Base-by-base conservation (phyloP, 2,797 vertebrate species). In the Neostethus bicornis region DNA sequence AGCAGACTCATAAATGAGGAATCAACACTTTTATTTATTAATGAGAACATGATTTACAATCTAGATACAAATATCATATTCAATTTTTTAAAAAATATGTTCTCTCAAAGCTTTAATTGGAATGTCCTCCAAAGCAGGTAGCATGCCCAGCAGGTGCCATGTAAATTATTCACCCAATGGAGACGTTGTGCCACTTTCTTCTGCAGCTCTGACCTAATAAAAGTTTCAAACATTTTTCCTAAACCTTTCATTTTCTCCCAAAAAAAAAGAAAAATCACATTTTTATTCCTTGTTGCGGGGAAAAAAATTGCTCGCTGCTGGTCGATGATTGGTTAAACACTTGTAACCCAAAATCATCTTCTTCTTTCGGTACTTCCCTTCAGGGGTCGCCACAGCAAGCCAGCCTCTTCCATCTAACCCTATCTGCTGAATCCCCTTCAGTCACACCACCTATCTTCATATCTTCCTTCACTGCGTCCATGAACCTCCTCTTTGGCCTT, bases 161-260 rank as follows among this genome's bases (percentile, higher is more conserved):
- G 2, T 69, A 71, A 83, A 81, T 80, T 50, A 85, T 83, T 81
- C 79, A 73, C 65, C 51, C 71, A 51, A 64, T 77, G 70, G 61
- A 84, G 80, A 74, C 61, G 3, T 34, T 32, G 52, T 26, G 41
- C 75, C 46, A 66, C 53, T 73, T 80, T 17, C 51, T 23, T 51
- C 51, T 56, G 31, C 54, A 39, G 65, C 50, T 59, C 25, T 78
- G 80, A 74, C 79, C 75, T 58, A 81, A 10, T 61, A 69, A 62
- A 81, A 61, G 56, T 77, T 61, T 55, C 51, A 55, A 41, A 66
- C 29, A 28, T 25, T 46, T 43, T 52, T 42, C 57, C 31, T 55
- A 70, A 77, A 66, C 70, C 35, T 37, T 60, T 34, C n/a, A 65
- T 49, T 59, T 56, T 47, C 41, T 25, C 20, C 4, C 14, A 26